Conservation (phyloP, 2,113 vertebrate species). For the Ictidomys tridecemlineatus region DNA sequence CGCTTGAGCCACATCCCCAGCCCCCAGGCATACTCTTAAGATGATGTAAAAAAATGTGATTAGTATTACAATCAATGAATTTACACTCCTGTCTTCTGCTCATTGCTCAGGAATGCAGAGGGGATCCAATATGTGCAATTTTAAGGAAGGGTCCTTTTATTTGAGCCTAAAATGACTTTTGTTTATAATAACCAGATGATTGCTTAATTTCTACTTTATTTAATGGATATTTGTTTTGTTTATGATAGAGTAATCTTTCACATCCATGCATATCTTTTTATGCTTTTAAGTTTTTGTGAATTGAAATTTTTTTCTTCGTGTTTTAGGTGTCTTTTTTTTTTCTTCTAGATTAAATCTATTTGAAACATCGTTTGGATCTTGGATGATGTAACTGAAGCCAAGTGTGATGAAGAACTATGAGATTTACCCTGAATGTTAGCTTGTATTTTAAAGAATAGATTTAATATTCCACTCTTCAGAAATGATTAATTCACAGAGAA, state of each 20-base stretch:
- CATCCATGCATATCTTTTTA: neutral
- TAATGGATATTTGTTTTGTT: neutral
- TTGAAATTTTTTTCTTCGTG: conserved; percentile 33
- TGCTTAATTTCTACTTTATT: neutral
- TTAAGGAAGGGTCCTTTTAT: neutral
- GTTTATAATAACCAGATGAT: neutral
- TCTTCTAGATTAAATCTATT: conserved; percentile 37
- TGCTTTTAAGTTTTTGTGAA: neutral
- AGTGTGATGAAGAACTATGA: neutral
- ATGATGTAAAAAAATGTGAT: conserved; percentile 1
- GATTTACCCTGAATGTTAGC: neutral
- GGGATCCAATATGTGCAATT: neutral
- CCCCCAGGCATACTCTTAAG: neutral
- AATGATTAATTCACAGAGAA: conserved; percentile 27
- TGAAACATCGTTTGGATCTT: neutral
- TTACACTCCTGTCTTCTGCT: neutral
- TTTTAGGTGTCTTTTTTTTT: neutral
- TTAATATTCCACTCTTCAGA: neutral
- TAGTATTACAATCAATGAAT: neutral
- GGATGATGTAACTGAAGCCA: neutral
- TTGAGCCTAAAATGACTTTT: neutral
- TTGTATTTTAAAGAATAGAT: neutral
- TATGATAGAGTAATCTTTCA: neutral
- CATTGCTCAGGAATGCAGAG: neutral
- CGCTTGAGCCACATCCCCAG: too few relatives aligned